Conservation (phyloP, 2,888 invertebrate genomes). For the Apantesis nais region DNA sequence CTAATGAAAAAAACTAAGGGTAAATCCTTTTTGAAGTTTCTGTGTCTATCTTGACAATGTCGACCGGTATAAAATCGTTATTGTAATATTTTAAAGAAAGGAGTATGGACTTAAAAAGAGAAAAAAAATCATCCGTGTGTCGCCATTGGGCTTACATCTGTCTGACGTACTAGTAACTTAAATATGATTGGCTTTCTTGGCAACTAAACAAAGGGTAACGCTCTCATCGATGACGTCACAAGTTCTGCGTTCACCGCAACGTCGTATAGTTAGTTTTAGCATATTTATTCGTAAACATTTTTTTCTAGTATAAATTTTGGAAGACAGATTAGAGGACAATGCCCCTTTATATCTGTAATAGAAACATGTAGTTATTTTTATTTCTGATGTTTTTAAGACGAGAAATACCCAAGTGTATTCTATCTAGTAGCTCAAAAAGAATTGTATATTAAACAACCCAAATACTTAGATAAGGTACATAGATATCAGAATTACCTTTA, state of each 20-base stretch:
- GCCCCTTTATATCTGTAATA: not conserved
- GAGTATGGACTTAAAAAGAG: conserved; percentile 6
- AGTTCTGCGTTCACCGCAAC: conserved; percentile 6
- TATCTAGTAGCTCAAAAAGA: no score
- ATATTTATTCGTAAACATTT: conserved; percentile 16
- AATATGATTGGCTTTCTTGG: conserved; percentile 26
- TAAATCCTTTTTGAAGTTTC: conserved; percentile 18
- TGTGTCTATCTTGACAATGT: conserved; percentile 17
- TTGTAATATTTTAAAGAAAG: conserved; percentile 13
- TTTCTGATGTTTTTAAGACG: not conserved
- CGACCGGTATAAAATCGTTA: conserved; percentile 30
- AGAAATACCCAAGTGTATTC: not conserved
- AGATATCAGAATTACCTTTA: not conserved
- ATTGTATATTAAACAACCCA: no score
- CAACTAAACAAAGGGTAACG: conserved; percentile 43
- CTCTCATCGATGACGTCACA: conserved; percentile 27
- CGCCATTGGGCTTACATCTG: conserved; percentile 13
- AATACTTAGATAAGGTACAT: not conserved
- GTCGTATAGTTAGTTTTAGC: conserved; percentile 11
- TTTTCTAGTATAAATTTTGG: not conserved
- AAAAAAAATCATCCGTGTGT: conserved; percentile 21
- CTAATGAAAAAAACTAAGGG: conserved; percentile 14
- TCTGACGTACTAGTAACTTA: not conserved
- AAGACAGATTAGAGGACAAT: not conserved
- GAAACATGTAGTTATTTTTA: not conserved